Evolutionary conservation across 2,888 invertebrate species (phyloP).

Genomic region (Quadroppia sp.): DNA sequence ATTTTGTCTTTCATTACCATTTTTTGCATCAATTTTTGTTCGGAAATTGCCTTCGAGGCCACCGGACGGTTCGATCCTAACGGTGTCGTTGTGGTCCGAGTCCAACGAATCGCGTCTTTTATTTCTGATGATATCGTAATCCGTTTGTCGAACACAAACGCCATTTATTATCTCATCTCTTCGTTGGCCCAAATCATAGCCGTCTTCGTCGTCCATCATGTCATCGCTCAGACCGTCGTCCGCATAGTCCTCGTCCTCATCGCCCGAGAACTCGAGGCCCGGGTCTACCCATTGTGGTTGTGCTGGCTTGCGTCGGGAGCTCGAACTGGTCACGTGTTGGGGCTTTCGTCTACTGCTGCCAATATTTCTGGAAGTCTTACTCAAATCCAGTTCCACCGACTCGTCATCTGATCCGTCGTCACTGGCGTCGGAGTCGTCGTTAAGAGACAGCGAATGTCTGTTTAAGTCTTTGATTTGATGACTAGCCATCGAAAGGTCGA

Average conservation of each 20-base stretch:
- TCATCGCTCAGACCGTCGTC: conserved; percentile 48
- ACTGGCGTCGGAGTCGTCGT: conserved; percentile 58
- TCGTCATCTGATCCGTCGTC: conserved; percentile 45
- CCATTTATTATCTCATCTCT: conserved; percentile 77
- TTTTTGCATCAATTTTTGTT: conserved; percentile 36
- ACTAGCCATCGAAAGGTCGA: conserved; percentile 67
- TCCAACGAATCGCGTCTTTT: conserved; percentile 11
- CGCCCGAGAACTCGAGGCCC: conserved; percentile 57
- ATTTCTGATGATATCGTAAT: conserved; percentile 11
- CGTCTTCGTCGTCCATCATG: conserved; percentile 46
- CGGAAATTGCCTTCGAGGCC: conserved; percentile 61
- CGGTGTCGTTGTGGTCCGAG: conserved; percentile 57
- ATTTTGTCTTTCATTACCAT: conserved; percentile 43
- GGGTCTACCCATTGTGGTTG: conserved; percentile 98
- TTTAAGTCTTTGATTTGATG: conserved; percentile 44
- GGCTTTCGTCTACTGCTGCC: conserved; percentile 43
- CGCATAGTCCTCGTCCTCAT: conserved; percentile 49
- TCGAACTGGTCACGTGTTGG: conserved; percentile 44
- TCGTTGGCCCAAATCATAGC: conserved; percentile 80
- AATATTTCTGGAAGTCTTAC: conserved; percentile 17
- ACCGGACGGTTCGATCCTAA: conserved; percentile 71
- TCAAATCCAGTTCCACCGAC: conserved; percentile 39
- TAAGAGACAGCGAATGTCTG: conserved; percentile 59
- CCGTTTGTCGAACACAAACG: conserved; percentile 72
- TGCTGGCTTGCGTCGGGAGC: conserved; percentile 77